phyloP scores from a whole-genome alignment of 2,888 invertebrate genomes.

The Antheraea yamamai region DNA sequence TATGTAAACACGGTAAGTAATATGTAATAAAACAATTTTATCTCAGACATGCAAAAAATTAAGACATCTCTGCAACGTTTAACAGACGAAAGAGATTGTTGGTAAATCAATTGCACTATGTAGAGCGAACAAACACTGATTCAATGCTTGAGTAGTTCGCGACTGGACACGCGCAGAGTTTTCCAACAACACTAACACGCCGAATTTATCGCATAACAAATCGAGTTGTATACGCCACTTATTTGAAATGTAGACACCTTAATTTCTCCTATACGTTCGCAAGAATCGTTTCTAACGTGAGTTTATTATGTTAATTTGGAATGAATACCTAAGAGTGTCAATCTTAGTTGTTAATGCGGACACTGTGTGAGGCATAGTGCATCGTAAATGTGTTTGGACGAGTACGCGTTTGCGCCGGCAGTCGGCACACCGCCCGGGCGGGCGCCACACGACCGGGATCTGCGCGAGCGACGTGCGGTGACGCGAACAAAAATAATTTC shows the following conservation, averaged over 20 bases:
- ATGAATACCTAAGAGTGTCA: background rate
- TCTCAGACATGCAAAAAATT: constrained; percentile 20
- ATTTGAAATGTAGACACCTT: background rate
- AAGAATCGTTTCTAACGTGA: background rate
- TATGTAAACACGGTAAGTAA: background rate
- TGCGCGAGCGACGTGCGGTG: constrained; percentile 72
- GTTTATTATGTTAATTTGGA: constrained; percentile 3
- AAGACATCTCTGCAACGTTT: constrained; percentile 27
- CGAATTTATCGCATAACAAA: background rate
- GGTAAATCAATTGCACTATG: constrained; percentile 38
- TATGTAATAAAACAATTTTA: constrained; percentile 6
- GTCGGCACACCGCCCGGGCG: constrained; percentile 82
- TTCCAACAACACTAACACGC: constrained; percentile 39
- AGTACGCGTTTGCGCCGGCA: constrained; percentile 51
- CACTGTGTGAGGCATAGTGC: constrained; percentile 32
- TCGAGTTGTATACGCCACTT: background rate
- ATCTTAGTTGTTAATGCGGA: constrained; percentile 13
- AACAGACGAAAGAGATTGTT: constrained; percentile 25
- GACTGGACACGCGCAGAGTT: constrained; percentile 35
- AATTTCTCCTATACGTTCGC: background rate
- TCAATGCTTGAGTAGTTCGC: constrained; percentile 49
- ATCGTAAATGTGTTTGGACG: constrained; percentile 27
- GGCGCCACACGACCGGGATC: constrained; percentile 81
- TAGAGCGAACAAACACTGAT: constrained; percentile 53
- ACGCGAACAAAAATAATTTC: constrained; percentile 66